Evolutionary conservation across 92 coral and sea anemone species (phyloP).

Genomic region (Palythoa caribaeorum): DNA sequence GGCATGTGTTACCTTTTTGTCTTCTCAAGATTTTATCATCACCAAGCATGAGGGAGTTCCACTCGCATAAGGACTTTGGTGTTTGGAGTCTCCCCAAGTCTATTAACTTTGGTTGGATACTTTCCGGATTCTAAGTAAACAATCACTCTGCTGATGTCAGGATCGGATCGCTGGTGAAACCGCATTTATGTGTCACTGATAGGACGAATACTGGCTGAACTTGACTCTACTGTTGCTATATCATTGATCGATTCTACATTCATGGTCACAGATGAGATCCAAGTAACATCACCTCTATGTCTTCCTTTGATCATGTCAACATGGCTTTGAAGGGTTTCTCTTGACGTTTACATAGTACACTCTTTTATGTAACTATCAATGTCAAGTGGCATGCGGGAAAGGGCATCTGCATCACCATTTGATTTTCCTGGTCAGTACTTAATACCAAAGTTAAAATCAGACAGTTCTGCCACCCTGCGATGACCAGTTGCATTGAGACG

Average conservation of each 20-base stretch:
- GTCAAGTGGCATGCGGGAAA: constrained; percentile 40
- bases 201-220: background rate
- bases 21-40: constrained; percentile 29
- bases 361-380: constrained; percentile 12
- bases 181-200: constrained; percentile 4
- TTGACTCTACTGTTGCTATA: background rate
- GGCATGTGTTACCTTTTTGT: constrained; percentile 5
- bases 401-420: background rate
- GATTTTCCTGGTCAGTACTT: too few relatives aligned
- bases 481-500: too few relatives aligned
- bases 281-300: constrained; percentile 9
- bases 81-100: too few relatives aligned
- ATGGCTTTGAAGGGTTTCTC: background rate
- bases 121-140: constrained; percentile 19
- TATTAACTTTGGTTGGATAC: too few relatives aligned
- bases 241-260: background rate
- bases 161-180: constrained; percentile 31
- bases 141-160: constrained; percentile 27
- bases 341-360: constrained; percentile 3
- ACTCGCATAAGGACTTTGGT: constrained; percentile 30
- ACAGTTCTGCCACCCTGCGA: too few relatives aligned
- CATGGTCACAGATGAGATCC: constrained; percentile 17
- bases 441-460: too few relatives aligned
- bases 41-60: constrained; percentile 24
- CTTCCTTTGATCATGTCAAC: background rate